These are phyloP conservation scores for Acipenser oxyrinchus DNA, from an alignment of 2,797 vertebrate species.

Conservation along the genomic window DNA sequence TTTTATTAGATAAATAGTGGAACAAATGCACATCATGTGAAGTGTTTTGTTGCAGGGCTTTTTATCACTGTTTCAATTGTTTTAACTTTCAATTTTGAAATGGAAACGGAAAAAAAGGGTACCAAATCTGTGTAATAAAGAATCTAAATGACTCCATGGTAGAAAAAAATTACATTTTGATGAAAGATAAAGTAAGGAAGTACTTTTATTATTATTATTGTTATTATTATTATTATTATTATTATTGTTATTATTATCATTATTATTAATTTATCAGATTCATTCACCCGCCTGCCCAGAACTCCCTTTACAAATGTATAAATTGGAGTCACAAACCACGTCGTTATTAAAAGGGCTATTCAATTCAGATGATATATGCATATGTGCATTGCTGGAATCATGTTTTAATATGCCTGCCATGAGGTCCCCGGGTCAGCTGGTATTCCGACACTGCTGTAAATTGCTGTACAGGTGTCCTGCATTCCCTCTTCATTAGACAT, in stretches of 20 bases:
- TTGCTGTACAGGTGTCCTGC: constrained; percentile 50
- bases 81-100: too few relatives aligned
- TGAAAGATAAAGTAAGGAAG: too few relatives aligned
- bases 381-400: constrained; percentile 38
- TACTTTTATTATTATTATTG: not conserved
- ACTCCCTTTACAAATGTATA: constrained; percentile 18
- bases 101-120: too few relatives aligned
- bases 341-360: constrained; percentile 37
- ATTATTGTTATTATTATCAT: not conserved
- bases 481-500: constrained; percentile 54
- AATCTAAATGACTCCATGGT: too few relatives aligned
- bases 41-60: too few relatives aligned
- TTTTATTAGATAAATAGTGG: too few relatives aligned
- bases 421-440: constrained; percentile 40
- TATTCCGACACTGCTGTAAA: constrained; percentile 39
- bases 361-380: constrained; percentile 29
- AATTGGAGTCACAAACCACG: constrained; percentile 23
- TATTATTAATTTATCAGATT: constrained; percentile 10
- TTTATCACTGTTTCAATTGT: too few relatives aligned
- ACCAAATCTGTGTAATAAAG: too few relatives aligned
- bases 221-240: constrained; percentile 15
- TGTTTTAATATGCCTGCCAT: constrained; percentile 24
- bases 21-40: too few relatives aligned
- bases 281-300: not conserved
- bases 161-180: too few relatives aligned